phyloP scores from a whole-genome alignment of 2,888 invertebrate species.

The Octodonta nipae region DNA sequence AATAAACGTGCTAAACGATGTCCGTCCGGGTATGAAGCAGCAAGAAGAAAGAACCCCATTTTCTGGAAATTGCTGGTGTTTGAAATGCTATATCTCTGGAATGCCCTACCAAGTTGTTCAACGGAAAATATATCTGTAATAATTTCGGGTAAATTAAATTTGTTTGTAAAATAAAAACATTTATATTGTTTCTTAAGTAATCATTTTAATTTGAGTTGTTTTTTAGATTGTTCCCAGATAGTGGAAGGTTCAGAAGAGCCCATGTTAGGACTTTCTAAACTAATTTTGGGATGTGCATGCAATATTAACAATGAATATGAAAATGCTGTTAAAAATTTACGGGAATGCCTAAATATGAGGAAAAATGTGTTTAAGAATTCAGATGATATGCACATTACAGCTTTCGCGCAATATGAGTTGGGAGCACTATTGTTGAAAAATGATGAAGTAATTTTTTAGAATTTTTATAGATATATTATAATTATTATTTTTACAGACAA shows the following conservation, averaged over 20 bases:
- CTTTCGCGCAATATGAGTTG: constrained; percentile 51
- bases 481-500: constrained; percentile 33
- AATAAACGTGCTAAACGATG: constrained; percentile 23
- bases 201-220: background rate
- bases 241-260: constrained; percentile 34
- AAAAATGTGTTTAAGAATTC: constrained; percentile 19
- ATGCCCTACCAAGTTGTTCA: constrained; percentile 46
- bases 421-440: constrained; percentile 39
- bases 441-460: constrained; percentile 18
- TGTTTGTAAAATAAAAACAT: no score
- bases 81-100: constrained; percentile 57
- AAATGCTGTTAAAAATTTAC: constrained; percentile 31
- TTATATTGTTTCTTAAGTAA: no score
- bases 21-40: constrained; percentile 21
- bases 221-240: background rate
- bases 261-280: constrained; percentile 41
- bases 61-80: constrained; percentile 47
- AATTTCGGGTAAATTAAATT: constrained; percentile 35
- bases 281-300: constrained; percentile 41
- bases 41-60: constrained; percentile 18
- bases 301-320: constrained; percentile 33
- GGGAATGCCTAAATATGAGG: constrained; percentile 30
- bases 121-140: constrained; percentile 31
- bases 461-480: constrained; percentile 2
- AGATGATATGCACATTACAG: constrained; percentile 45